phyloP scores from a whole-genome alignment of 2,888 invertebrate genomes.

The Subacronicta megacephala region DNA sequence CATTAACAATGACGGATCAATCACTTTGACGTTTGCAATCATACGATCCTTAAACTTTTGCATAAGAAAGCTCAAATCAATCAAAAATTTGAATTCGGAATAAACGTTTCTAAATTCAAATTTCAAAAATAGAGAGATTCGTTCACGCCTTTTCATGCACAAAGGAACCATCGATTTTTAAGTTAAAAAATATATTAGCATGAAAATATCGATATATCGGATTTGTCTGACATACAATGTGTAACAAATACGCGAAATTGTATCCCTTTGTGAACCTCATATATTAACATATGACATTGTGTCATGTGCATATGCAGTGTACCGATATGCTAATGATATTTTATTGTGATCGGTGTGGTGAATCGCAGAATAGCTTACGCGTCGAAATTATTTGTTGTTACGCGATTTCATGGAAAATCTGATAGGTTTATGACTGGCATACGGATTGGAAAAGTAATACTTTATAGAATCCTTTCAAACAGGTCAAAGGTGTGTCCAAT shows the following conservation, averaged over 20 bases:
- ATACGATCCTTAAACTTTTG: conserved; percentile 52
- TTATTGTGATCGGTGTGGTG: conserved; percentile 68
- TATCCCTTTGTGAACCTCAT: conserved; percentile 76
- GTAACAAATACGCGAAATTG: conserved; percentile 81
- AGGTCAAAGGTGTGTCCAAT: conserved; percentile 2
- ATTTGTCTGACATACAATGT: conserved; percentile 81
- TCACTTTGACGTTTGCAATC: conserved; percentile 55
- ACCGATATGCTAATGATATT: conserved; percentile 71
- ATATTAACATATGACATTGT: conserved; percentile 78
- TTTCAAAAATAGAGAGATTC: conserved; percentile 60
- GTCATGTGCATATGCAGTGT: conserved; percentile 58
- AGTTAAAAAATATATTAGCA: conserved; percentile 74
- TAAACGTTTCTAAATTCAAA: conserved; percentile 40
- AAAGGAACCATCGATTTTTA: conserved; percentile 70
- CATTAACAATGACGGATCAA: conserved; percentile 46
- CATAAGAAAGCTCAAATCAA: conserved; percentile 56
- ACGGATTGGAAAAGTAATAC: conserved; percentile 40
- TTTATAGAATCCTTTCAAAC: conserved; percentile 9
- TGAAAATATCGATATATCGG: conserved; percentile 82
- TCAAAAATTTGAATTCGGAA: conserved; percentile 54
- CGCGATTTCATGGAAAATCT: conserved; percentile 68
- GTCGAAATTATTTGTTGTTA: conserved; percentile 63
- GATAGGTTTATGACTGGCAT: conserved; percentile 55
- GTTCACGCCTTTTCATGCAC: conserved; percentile 72
- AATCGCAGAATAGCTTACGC: conserved; percentile 64